Conservation (phyloP, 2,113 vertebrate genomes). For the Colossoma macropomum region DNA sequence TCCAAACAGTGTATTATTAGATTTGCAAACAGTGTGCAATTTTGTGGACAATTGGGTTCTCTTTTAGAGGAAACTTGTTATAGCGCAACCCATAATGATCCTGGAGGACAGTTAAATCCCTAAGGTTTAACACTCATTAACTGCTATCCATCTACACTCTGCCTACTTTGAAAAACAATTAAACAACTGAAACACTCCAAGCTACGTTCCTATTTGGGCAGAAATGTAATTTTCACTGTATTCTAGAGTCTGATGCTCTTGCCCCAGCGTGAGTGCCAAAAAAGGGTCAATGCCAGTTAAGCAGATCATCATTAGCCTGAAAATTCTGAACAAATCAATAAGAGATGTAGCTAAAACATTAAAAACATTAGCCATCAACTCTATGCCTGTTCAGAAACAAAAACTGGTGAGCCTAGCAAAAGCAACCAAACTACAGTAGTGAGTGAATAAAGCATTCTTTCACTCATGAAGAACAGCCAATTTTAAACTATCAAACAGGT, state of each 20-base stretch:
- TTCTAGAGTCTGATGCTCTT: constrained; percentile 2
- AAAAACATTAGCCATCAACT: too few relatives aligned
- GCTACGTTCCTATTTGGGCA: not conserved
- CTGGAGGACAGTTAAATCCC: not conserved
- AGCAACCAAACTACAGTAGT: not conserved
- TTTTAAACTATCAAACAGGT: too few relatives aligned
- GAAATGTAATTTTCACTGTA: not conserved
- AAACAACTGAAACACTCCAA: not conserved
- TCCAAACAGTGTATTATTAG: not conserved
- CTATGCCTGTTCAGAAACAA: not conserved
- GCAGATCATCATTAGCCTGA: constrained; percentile 13
- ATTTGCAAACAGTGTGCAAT: not conserved
- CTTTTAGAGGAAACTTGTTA: not conserved
- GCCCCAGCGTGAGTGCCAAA: constrained; percentile 1
- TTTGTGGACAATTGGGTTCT: too few relatives aligned
- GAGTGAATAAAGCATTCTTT: not conserved
- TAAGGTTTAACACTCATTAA: not conserved
- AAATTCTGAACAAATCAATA: not conserved
- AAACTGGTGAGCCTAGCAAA: not conserved
- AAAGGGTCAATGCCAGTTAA: constrained; percentile 6
- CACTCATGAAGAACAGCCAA: not conserved
- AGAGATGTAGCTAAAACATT: not conserved
- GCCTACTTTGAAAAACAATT: not conserved
- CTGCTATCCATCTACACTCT: not conserved
- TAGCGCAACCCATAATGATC: not conserved